A percentile compares a stretch with the other conserved stretches of the same genome.
Evolutionary conservation across 2,113 vertebrate genomes (phyloP).

Genomic region (Corapipo altera): DNA sequence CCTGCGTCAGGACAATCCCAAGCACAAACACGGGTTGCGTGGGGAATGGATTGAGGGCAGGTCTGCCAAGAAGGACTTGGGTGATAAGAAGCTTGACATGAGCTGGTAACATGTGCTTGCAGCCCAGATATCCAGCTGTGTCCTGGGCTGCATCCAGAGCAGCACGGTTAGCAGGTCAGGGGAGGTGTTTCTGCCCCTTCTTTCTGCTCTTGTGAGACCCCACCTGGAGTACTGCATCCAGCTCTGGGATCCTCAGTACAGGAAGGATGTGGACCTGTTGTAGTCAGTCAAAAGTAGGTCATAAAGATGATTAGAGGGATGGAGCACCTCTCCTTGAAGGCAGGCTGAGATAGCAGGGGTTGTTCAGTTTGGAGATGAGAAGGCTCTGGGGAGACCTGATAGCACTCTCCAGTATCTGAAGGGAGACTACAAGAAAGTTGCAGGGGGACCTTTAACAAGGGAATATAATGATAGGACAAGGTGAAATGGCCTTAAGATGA

Average conservation of each 20-base stretch:
- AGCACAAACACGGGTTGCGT: background rate
- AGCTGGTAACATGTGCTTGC: rapidly evolving
- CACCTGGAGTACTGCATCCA: background rate
- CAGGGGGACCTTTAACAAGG: background rate
- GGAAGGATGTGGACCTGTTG: background rate
- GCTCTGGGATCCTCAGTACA: rapidly evolving
- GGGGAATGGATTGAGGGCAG: background rate
- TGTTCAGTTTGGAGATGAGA: background rate
- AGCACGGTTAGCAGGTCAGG: rapidly evolving
- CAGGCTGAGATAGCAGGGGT: background rate
- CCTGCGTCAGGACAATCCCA: background rate
- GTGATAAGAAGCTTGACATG: background rate
- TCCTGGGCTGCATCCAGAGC: background rate
- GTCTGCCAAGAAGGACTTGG: background rate
- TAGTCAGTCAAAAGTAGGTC: background rate
- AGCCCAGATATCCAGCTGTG: background rate
- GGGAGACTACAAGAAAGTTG: background rate
- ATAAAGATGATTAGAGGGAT: background rate
- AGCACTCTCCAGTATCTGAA: background rate
- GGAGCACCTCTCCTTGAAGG: background rate
- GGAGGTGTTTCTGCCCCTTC: background rate
- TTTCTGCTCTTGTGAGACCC: background rate
- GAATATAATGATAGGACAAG: background rate
- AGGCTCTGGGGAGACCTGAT: background rate
- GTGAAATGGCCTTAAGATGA: background rate